Evolutionary conservation across 2,113 vertebrate genomes (phyloP), one percentile per base, ranked within the genome.

Genomic region (Uropsilus gracilis): DNA sequence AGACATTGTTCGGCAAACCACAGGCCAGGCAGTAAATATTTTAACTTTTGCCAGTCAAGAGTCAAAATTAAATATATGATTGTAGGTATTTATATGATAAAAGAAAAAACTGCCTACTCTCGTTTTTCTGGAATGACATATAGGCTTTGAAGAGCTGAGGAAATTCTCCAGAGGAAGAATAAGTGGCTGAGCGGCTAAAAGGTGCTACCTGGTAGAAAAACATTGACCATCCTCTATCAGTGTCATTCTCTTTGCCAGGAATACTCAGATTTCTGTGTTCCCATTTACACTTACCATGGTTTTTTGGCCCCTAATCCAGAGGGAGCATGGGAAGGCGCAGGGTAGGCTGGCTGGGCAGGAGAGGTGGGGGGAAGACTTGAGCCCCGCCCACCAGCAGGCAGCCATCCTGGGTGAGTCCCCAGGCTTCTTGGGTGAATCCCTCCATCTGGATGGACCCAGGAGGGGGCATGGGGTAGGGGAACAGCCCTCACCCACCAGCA

Each of bases 191-290:
- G 18, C 6, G 2, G 6, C n/a, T n/a, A n/a, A n/a, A n/a, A n/a
- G n/a, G n/a, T n/a, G 14, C 6, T 18, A 42, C 5, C 18, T 55
- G 11, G 12, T 57, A n/a, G 9, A 30, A 7, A 63, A 64, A 6
- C 13, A 6, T 3, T 73, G 6, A 6, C 1, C 34, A 2, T 13
- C 5, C 4, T 2, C 32, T 8, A 18, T 28, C 22, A 4, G 5
- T 73, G 92, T 63, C 37, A 78, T 78, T 73, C 6, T 50, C 4
- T 68, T 30, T 9, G 5, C 6, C 3, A 72, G 53, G 8, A 89
- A 75, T 26, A 71, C 6, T 17, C 26, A 63, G 13, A 16, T 64
- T 1, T 10, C 32, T 91, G 9, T 2, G 16, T 6, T 75, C 18
- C 12, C 26, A n/a, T 68, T 89, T 13, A 78, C 6, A 34, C 5